Base-by-base conservation (phyloP, 1,140 invertebrate genomes). In the Drosophila insularis region DNA sequence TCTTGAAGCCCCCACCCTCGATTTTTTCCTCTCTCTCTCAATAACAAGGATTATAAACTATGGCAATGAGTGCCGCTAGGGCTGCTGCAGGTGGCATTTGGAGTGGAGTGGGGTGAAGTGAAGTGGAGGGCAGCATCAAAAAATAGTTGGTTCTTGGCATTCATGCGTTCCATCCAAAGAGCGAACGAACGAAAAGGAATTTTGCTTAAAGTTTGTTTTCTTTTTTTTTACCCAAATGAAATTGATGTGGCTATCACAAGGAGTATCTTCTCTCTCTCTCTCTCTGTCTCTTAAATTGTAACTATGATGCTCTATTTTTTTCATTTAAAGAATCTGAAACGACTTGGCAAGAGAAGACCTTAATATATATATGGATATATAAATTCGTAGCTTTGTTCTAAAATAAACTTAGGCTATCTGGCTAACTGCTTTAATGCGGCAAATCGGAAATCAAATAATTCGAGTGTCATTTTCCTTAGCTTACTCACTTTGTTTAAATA, bases 11-110 rank as follows among this genome's bases (percentile, higher is more conserved):
- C 8, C 13, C 54, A 13, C 13, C n/a, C 14, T 37, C n/a, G 5
- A 27, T 27, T 21, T 19, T 35, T 27, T 46, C n/a, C n/a, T n/a
- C 53, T 40, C 46, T 13, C n/a, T 56, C 17, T 35, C 75, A 63
- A 74, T 67, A 67, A 64, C 73, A 31, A 65, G 56, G 68, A 70
- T 50, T 37, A 39, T 43, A 77, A 60, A 62, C 53, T 23, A 37
- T 58, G 43, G 43, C 43, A 50, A 17, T 21, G 43, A 50, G 17
- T 50, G 43, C 17, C 17, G 17, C 17, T 21, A 10, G 8, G 21
- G 8, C 8, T 21, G 43, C 43, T 50, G 43, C 43, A 50, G 43
- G 43, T 50, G 43, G 43, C 43, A 21, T 50, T 50, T 50, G 43
- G 40, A 14, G 40, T 50, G 43, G 8, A 19, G 43, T 46, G 6